Base-by-base conservation (phyloP, 2,113 vertebrate genomes). In the Prionailurus viverrinus region DNA sequence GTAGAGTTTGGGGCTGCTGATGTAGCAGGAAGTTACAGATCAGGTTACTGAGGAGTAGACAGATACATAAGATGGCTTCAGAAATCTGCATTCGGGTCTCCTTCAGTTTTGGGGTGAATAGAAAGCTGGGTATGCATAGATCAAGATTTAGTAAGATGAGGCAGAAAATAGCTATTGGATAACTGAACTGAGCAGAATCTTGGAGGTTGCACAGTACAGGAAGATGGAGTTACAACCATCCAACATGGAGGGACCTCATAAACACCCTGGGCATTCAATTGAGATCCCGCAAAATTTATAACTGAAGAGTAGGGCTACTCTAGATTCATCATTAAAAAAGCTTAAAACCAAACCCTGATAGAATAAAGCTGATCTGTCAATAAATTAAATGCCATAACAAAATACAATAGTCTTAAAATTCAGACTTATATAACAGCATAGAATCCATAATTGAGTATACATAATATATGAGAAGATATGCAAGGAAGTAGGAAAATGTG, bases 401-500 rank as follows among this genome's bases (percentile, higher is more conserved):
- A 89, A 33, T 41, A 87, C 25, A 51, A 79, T 6, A 58, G 27
- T 69, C 74, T 87, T 88, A 61, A n/a, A 88, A 88, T 80, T 69
- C 31, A 80, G 51, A 88, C 16, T 33, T 29, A 27, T 16, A 7
- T 45, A 61, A 69, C 83, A 80, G 48, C 10, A 53, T 82, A 65
- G 25, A 71, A 89, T 53, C 25, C 33, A 41, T 25, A 74, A 27
- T 73, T 16, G 25, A 66, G 14, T 83, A 39, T 89, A 83, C 13
- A 29, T 74, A 74, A 74, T 25, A 19, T 63, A 33, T 55, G 45
- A 90, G 55, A 90, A 90, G 55, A 55, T 27, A 66, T 36, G 3
- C 53, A n/a, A 83, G 19, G 68, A 82, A 66, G 9, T 84, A 83
- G 74, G 36, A 84, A 66, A 91, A 91, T 78, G n/a, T 83, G 87